Percentiles rank a stretch among this genome's conserved stretches.
These are phyloP conservation scores for Carapus acus DNA, from an alignment of 2,797 vertebrate genomes.

Conservation along the genomic window DNA sequence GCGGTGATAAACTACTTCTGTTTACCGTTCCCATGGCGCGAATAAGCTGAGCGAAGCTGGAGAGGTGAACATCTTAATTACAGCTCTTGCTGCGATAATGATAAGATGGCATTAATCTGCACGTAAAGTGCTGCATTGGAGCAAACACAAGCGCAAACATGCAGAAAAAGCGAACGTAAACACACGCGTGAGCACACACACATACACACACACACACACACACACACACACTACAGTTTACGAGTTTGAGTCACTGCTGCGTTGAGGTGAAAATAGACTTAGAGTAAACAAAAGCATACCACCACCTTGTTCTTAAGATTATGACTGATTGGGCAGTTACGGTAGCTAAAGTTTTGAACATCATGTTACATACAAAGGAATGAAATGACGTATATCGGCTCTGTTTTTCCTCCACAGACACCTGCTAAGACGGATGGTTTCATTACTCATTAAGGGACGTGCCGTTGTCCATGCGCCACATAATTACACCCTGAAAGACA, in stretches of 20 bases:
- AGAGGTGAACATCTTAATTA: constrained; percentile 64
- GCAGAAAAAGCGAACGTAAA: constrained; percentile 5
- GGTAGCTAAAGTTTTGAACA: constrained; percentile 5
- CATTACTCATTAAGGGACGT: background rate
- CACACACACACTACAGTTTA: no score
- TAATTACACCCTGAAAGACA: background rate
- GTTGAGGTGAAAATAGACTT: constrained; percentile 45
- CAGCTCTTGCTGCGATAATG: constrained; percentile 44
- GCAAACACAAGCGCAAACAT: constrained; percentile 9
- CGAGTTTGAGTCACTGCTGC: constrained; percentile 35
- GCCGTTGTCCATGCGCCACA: background rate
- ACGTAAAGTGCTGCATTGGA: constrained; percentile 17
- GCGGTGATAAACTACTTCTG: constrained; percentile 58
- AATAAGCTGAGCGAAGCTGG: constrained; percentile 58
- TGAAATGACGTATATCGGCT: background rate
- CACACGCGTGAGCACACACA: constrained; percentile 12
- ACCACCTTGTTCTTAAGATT: constrained; percentile 2
- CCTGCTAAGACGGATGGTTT: background rate
- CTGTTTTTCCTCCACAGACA: background rate
- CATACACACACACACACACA: constrained; percentile 2
- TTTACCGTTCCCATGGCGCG: constrained; percentile 34
- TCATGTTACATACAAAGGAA: constrained; percentile 11
- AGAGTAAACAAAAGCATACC: constrained; percentile 13
- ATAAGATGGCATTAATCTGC: constrained; percentile 36
- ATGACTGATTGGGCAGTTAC: constrained; percentile 22